These are phyloP conservation scores for Trichacis sp. DNA, from an alignment of 2,888 invertebrate species.

Conservation along the genomic window DNA sequence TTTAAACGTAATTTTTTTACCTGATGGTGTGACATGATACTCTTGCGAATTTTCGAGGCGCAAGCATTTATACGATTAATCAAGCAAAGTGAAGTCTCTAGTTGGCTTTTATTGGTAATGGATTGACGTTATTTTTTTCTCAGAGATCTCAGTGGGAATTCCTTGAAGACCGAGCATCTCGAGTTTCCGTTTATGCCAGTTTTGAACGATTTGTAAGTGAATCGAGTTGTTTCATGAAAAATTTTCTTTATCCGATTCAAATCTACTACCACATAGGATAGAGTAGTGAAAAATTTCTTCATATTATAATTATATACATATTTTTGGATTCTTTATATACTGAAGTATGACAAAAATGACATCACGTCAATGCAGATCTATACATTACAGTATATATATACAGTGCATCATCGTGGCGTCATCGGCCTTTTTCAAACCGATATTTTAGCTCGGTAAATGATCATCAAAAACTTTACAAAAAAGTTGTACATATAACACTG, in stretches of 20 bases:
- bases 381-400: too few relatives aligned
- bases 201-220: constrained; percentile 71
- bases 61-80: constrained; percentile 34
- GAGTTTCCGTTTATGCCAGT: constrained; percentile 69
- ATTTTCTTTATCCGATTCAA: neutral
- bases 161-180: constrained; percentile 67
- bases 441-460: too few relatives aligned
- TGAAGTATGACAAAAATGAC: too few relatives aligned
- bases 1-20: neutral
- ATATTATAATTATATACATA: too few relatives aligned
- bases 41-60: constrained; percentile 9
- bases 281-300: too few relatives aligned
- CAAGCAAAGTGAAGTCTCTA: constrained; percentile 28
- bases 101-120: constrained; percentile 9
- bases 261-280: too few relatives aligned
- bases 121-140: neutral
- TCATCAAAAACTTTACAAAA: too few relatives aligned
- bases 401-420: too few relatives aligned
- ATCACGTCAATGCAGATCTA: too few relatives aligned
- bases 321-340: too few relatives aligned
- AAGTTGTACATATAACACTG: too few relatives aligned
- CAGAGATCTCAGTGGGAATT: constrained; percentile 70
- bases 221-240: neutral
- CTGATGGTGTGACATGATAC: neutral
- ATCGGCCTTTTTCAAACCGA: too few relatives aligned